Percentiles rank a stretch among this genome's conserved stretches.
phyloP scores from a whole-genome alignment of 2,888 invertebrate genomes.

The Leptopterna dolabrata region DNA sequence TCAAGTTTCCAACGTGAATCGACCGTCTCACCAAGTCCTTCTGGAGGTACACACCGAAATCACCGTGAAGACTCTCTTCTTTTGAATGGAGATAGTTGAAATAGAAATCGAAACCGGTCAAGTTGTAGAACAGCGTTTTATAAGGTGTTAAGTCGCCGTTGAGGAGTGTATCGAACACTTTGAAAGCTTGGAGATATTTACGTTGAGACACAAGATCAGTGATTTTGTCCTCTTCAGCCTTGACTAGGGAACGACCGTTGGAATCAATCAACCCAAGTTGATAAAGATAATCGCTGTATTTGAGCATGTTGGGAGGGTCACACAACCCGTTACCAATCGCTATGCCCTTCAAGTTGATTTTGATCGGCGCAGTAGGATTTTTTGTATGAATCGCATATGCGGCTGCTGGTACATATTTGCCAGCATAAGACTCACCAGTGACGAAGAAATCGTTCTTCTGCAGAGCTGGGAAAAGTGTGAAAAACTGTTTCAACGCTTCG shows the following conservation, averaged over 20 bases:
- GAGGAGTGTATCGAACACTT: conserved; percentile 78
- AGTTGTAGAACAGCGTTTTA: conserved; percentile 76
- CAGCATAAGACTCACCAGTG: conserved; percentile 91
- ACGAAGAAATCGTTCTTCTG: conserved; percentile 83
- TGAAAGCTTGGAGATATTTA: conserved; percentile 78
- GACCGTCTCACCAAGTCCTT: conserved; percentile 66
- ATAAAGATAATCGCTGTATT: conserved; percentile 82
- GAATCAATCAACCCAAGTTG: conserved; percentile 73
- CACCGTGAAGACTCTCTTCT: conserved; percentile 66
- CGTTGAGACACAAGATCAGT: conserved; percentile 73
- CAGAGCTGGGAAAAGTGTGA: conserved; percentile 82
- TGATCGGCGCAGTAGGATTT: conserved; percentile 70
- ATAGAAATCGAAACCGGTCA: conserved; percentile 81
- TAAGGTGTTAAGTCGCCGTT: conserved; percentile 67
- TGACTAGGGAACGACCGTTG: conserved; percentile 74
- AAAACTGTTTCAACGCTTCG: conserved; percentile 82
- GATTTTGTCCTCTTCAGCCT: conserved; percentile 70
- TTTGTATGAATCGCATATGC: conserved; percentile 77
- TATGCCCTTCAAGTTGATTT: conserved; percentile 79
- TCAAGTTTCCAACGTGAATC: conserved; percentile 86
- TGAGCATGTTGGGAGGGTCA: conserved; percentile 81
- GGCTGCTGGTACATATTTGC: conserved; percentile 83
- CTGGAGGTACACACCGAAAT: conserved; percentile 63
- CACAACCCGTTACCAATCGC: conserved; percentile 85
- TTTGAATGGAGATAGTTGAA: conserved; percentile 76